Conservation (phyloP, 2,113 vertebrate genomes). For the Oncorhynchus nerka region DNA sequence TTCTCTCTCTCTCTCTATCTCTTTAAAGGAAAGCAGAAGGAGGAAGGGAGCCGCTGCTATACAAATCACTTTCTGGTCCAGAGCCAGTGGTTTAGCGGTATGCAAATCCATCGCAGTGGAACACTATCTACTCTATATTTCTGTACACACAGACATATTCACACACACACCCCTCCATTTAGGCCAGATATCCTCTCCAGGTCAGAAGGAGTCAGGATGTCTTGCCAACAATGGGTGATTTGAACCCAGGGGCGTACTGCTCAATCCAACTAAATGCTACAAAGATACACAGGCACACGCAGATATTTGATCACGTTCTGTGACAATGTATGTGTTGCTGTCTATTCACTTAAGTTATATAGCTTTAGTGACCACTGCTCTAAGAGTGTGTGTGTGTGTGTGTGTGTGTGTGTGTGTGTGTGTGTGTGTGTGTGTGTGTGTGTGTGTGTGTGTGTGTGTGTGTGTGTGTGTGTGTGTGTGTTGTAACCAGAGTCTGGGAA, state of each 20-base stretch:
- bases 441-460: neutral
- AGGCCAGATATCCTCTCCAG: slow-evolving; percentile 91
- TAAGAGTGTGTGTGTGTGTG: neutral
- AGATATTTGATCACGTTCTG: too few species aligned
- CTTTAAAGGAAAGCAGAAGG: neutral
- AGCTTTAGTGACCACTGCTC: too few species aligned
- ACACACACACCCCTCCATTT: slow-evolving; percentile 84
- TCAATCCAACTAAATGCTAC: slow-evolving; percentile 89
- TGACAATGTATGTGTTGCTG: too few species aligned
- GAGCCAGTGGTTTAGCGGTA: slow-evolving; percentile 18
- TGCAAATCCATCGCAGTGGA: slow-evolving; percentile 35
- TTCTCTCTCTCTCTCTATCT: too few species aligned
- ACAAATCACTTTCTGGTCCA: slow-evolving; percentile 44
- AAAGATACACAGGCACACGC: slow-evolving; percentile 21
- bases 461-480: too few species aligned
- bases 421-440: too few species aligned
- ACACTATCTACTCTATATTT: neutral
- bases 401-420: neutral
- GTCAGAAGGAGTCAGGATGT: slow-evolving; percentile 86
- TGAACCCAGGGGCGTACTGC: slow-evolving; percentile 90
- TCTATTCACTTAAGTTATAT: too few species aligned
- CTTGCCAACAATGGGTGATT: slow-evolving; percentile 84
- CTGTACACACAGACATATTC: neutral
- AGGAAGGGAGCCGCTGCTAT: slow-evolving; percentile 2
- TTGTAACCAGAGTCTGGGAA: slow-evolving; percentile 83